Percentiles rank a stretch among this genome's conserved stretches.
These are phyloP conservation scores for Semnornis frantzii DNA, from an alignment of 2,113 vertebrate species.

Conservation along the genomic window DNA sequence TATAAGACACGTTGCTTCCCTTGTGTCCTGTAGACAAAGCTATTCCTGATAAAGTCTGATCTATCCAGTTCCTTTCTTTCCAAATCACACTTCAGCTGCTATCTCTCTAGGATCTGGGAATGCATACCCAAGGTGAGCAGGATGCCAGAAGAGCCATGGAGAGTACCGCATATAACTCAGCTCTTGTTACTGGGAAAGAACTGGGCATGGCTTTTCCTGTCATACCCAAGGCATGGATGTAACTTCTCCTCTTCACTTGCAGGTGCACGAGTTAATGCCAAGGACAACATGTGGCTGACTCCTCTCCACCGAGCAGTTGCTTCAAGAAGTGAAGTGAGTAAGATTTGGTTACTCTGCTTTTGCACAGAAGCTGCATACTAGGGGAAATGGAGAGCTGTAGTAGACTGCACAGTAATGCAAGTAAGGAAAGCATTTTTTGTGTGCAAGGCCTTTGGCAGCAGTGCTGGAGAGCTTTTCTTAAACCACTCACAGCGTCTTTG, in stretches of 20 bases:
- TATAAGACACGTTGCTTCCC: not conserved
- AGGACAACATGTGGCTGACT: slow-evolving; percentile 99
- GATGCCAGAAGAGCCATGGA: not conserved
- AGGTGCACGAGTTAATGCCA: slow-evolving; percentile 97
- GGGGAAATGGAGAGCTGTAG: fast-evolving
- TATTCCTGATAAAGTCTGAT: not conserved
- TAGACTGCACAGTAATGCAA: not conserved
- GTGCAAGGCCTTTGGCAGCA: not conserved
- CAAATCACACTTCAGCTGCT: fast-evolving
- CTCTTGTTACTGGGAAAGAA: not conserved
- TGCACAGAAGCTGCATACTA: not conserved
- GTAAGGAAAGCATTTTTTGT: not conserved
- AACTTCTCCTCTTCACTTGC: slow-evolving; percentile 63
- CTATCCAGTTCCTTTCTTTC: not conserved
- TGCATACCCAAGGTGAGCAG: not conserved
- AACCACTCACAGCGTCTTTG: not conserved
- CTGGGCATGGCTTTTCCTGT: not conserved
- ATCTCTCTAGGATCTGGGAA: not conserved
- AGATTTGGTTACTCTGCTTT: not conserved
- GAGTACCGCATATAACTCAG: fast-evolving
- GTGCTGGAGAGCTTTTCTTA: not conserved
- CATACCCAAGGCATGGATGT: not conserved
- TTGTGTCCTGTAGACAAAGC: not conserved
- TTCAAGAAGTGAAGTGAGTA: slow-evolving; percentile 92
- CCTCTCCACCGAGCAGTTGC: slow-evolving; percentile 95